Evolutionary conservation across 2,888 invertebrate genomes (phyloP).

Genomic region (Brachynemurus nebulosus): DNA sequence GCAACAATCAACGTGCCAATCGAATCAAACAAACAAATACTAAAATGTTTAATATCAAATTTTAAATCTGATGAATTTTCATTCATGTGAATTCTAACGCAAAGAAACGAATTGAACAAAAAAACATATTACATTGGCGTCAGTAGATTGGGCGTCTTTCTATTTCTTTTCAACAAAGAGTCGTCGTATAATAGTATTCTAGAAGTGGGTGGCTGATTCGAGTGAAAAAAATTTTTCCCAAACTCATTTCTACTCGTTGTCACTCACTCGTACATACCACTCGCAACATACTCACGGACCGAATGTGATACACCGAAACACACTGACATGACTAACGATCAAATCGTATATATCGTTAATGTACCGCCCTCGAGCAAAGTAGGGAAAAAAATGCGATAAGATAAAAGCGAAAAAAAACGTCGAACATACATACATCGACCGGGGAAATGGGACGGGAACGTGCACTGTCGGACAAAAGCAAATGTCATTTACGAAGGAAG

Average conservation of each 20-base stretch:
- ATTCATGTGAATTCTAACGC: neutral
- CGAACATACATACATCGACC: constrained; percentile 5
- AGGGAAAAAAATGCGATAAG: constrained; percentile 1
- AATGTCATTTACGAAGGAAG: constrained; percentile 1
- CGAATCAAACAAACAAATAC: too few species aligned
- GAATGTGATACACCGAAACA: too few species aligned
- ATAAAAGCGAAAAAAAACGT: constrained; percentile 1
- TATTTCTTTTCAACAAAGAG: constrained; percentile 1
- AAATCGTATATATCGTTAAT: neutral
- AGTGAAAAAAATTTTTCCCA: neutral
- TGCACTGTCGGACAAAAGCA: neutral
- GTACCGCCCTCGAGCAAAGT: neutral
- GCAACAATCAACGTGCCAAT: too few species aligned
- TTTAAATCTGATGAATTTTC: neutral
- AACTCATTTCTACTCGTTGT: too few species aligned
- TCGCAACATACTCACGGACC: too few species aligned
- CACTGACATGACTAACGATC: neutral
- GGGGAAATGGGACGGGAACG: too few species aligned
- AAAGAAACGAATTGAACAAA: neutral
- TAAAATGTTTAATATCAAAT: too few species aligned
- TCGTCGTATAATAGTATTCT: too few species aligned
- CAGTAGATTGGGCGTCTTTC: constrained; percentile 2
- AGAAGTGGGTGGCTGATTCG: neutral
- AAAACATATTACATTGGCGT: too few species aligned
- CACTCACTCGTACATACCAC: too few species aligned